These are phyloP conservation scores for Aphodius granarius DNA, from an alignment of 2,888 invertebrate genomes.

Conservation along the genomic window DNA sequence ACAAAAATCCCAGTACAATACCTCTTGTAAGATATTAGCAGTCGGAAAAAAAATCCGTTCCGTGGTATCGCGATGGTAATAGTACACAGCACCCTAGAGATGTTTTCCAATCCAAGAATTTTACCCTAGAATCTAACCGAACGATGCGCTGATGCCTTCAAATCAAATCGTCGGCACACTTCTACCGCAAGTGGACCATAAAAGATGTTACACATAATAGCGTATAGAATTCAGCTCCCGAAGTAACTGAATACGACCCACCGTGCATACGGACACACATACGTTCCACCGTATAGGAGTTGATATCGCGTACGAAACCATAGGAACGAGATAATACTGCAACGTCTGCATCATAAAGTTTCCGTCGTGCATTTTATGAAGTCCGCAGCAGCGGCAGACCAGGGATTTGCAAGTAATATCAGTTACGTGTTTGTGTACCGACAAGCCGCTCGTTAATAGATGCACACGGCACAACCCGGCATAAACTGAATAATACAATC, in stretches of 20 bases:
- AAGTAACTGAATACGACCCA: not conserved
- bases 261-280: not conserved
- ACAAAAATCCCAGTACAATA: no score
- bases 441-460: not conserved
- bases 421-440: not conserved
- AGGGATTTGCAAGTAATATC: not conserved
- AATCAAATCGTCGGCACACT: not conserved
- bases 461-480: not conserved
- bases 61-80: no score
- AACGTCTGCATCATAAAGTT: not conserved
- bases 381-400: not conserved
- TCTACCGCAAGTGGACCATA: not conserved
- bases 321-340: not conserved
- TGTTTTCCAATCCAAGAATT: not conserved
- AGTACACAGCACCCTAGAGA: not conserved
- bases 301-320: not conserved
- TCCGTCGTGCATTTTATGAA: not conserved
- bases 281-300: not conserved
- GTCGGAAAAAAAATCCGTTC: no score
- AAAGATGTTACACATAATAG: not conserved
- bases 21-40: no score
- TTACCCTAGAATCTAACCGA: not conserved
- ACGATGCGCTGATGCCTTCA: not conserved
- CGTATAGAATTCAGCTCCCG: not conserved
- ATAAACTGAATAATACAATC: not conserved